Conservation (phyloP, 2,797 vertebrate species). For the Anguilla pacifica region DNA sequence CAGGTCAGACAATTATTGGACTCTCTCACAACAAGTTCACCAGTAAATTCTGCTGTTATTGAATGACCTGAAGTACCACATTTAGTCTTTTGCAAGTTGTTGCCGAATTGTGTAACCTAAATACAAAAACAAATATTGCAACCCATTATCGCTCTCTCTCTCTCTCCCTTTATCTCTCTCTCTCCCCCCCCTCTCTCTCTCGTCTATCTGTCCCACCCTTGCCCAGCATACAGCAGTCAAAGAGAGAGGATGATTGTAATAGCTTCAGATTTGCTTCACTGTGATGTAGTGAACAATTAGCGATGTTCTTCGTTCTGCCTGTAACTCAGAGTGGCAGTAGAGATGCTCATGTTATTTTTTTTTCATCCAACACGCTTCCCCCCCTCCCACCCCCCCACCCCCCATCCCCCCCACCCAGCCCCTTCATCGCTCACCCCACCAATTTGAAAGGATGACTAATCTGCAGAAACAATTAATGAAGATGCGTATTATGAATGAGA, state of each 20-base stretch:
- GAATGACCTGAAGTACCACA: too few relatives aligned
- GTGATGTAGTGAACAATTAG: background rate
- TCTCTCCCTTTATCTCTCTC: too few relatives aligned
- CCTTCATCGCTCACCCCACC: background rate
- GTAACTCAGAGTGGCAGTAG: background rate
- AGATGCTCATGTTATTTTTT: background rate
- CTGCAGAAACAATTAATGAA: conserved; percentile 1
- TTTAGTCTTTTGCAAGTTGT: too few relatives aligned
- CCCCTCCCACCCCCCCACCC: background rate
- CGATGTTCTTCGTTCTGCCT: background rate
- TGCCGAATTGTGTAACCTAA: too few relatives aligned
- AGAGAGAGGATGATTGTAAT: background rate
- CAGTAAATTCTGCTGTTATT: too few relatives aligned
- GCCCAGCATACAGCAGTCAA: background rate
- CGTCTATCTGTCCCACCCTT: background rate
- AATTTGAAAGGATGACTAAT: conserved; percentile 1
- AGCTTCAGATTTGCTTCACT: background rate
- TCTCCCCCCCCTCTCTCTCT: background rate
- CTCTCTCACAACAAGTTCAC: too few relatives aligned
- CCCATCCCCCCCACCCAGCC: background rate
- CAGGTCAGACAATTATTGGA: too few relatives aligned
- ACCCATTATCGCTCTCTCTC: too few relatives aligned
- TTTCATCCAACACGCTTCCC: background rate
- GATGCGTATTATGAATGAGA: background rate
- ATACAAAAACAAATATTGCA: too few relatives aligned